phyloP scores from a whole-genome alignment of 2,888 invertebrate genomes.

The Embidobia sp. region DNA sequence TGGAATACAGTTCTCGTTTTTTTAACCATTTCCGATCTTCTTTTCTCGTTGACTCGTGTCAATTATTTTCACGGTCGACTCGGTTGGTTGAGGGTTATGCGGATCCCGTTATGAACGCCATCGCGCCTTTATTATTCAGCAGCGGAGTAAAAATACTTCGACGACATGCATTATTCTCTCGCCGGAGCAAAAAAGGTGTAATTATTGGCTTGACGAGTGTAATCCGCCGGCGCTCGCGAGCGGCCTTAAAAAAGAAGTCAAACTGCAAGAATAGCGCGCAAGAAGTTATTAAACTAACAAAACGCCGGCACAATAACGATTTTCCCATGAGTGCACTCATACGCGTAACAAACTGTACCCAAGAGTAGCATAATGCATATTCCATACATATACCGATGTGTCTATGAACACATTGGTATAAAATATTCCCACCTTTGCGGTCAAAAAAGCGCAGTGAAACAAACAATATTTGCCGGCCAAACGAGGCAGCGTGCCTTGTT shows the following conservation, averaged over 20 bases:
- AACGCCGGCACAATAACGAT: slow-evolving; percentile 69
- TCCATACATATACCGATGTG: slow-evolving; percentile 27
- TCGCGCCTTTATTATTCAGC: not conserved
- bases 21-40: not conserved
- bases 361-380: slow-evolving; percentile 67
- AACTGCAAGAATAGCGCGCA: not conserved
- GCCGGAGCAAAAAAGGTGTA: not conserved
- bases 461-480: too few relatives aligned
- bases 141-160: too few relatives aligned
- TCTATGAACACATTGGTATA: slow-evolving; percentile 14
- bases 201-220: not conserved
- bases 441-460: slow-evolving; percentile 9
- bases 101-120: not conserved
- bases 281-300: slow-evolving; percentile 53
- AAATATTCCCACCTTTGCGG: slow-evolving; percentile 11
- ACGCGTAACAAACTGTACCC: slow-evolving; percentile 67
- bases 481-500: too few relatives aligned
- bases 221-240: slow-evolving; percentile 3
- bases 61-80: not conserved
- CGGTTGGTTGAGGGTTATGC: not conserved
- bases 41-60: not conserved
- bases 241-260: slow-evolving; percentile 13
- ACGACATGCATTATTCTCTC: not conserved
- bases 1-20: not conserved
- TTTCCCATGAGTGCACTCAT: slow-evolving; percentile 69